Percentiles rank a stretch among this genome's conserved stretches.
phyloP scores from a whole-genome alignment of 2,113 vertebrate species.

The Canis aureus region DNA sequence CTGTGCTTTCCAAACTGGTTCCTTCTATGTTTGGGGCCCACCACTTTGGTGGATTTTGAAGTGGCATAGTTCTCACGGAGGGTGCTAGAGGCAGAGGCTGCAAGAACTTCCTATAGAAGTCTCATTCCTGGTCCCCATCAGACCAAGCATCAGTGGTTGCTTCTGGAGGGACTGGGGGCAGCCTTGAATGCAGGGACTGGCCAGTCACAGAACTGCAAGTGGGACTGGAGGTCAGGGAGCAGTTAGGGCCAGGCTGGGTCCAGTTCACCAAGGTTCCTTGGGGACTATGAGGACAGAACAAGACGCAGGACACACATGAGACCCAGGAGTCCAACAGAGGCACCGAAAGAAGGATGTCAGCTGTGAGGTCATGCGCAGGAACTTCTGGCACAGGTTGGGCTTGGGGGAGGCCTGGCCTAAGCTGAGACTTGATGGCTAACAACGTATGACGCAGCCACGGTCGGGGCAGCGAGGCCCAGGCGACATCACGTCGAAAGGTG shows the following conservation, averaged over 20 bases:
- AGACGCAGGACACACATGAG: accelerated
- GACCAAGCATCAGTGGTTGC: background rate
- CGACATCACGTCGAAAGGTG: no score
- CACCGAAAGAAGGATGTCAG: background rate
- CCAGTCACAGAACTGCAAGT: background rate
- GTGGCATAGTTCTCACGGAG: background rate
- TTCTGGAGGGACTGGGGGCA: background rate
- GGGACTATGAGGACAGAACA: background rate
- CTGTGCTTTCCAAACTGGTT: background rate
- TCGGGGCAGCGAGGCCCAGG: accelerated
- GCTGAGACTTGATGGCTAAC: background rate
- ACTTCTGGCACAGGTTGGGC: background rate
- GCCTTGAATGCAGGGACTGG: background rate
- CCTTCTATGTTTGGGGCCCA: background rate
- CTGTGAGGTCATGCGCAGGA: background rate
- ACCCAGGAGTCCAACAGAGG: accelerated
- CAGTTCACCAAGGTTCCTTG: accelerated
- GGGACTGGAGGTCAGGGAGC: background rate
- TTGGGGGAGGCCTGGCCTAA: background rate
- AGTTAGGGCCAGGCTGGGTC: accelerated
- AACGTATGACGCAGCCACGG: accelerated
- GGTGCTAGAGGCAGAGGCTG: background rate
- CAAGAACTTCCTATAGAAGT: background rate
- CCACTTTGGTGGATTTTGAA: background rate
- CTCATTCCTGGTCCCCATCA: background rate